Evolutionary conservation across 2,113 vertebrate genomes (phyloP), one percentile per base, ranked within the genome.

Genomic region (Eolophus roseicapilla): DNA sequence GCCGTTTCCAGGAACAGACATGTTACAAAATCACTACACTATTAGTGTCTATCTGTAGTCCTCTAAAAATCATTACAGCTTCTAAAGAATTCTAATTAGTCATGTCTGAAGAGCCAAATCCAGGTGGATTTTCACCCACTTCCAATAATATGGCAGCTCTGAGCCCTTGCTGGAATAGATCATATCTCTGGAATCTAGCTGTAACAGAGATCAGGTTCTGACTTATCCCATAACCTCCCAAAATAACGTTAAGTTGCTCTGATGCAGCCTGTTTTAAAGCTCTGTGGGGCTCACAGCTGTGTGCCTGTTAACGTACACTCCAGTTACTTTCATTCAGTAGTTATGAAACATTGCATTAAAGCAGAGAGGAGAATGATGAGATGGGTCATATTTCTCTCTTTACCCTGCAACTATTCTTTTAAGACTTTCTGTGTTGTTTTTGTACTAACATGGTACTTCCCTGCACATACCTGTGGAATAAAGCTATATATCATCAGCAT

Each of bases 101-200:
- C 93, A 93, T 92, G 83, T 89, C 95, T 93, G 95, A 95, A 96
- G 80, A 0, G 3, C 77, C 91, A 96, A 96, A 97, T 97, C 95
- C 96, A 94, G 86, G 86, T 92, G 96, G 95, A 94, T 97, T 97
- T 97, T 96, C 95, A 96, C 95, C 92, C 93, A 93, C 93, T 96
- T 93, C 92, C 91, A 94, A 90, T 96, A 93, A 92, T 82, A 96
- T 81, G 73, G 73, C 31, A 3, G 6, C 47, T 76, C 77, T 96
- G 96, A 96, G 83, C 92, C 73, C 65, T 69, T 0, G 0, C 33
- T 93, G 92, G 95, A 95, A 89, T 79, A 96, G 92, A 96, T 95
- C 90, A 88, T 92, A 96, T 89, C 95, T 96, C 83, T 96, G 95
- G 93, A 94, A 94, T 96, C 86, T 94, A 79, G 67, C 73, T 88